phyloP scores from a whole-genome alignment of 2,113 vertebrate genomes.

The Rhinichthys klamathensis region DNA sequence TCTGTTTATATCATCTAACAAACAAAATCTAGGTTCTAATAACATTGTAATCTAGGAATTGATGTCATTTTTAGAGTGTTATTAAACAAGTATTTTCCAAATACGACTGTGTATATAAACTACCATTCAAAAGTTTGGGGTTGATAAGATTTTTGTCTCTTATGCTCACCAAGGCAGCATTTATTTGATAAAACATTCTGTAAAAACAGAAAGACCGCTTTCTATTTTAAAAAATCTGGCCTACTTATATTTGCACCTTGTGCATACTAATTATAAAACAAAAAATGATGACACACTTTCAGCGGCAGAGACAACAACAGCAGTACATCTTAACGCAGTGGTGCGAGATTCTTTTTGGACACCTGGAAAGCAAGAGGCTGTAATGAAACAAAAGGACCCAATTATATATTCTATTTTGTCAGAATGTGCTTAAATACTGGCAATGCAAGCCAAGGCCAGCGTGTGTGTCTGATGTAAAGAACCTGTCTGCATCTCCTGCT shows the following conservation, averaged over 20 bases:
- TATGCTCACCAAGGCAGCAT: too few relatives aligned
- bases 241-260: background rate
- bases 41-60: too few relatives aligned
- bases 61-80: too few relatives aligned
- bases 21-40: too few relatives aligned
- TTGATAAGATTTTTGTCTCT: too few relatives aligned
- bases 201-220: too few relatives aligned
- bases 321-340: background rate
- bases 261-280: background rate
- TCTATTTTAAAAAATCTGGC: background rate
- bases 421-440: background rate
- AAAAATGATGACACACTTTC: slow-evolving; percentile 4
- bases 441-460: background rate
- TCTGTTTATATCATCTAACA: too few relatives aligned
- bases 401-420: background rate
- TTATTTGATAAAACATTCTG: too few relatives aligned
- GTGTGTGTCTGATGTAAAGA: background rate
- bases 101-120: too few relatives aligned
- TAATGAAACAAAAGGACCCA: background rate
- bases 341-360: background rate
- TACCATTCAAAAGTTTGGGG: too few relatives aligned
- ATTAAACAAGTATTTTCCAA: too few relatives aligned
- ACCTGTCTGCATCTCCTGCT: background rate
- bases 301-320: background rate
- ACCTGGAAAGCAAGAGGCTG: background rate